Base-by-base conservation (phyloP, 2,113 vertebrate genomes). In the Saimiri boliviensis region DNA sequence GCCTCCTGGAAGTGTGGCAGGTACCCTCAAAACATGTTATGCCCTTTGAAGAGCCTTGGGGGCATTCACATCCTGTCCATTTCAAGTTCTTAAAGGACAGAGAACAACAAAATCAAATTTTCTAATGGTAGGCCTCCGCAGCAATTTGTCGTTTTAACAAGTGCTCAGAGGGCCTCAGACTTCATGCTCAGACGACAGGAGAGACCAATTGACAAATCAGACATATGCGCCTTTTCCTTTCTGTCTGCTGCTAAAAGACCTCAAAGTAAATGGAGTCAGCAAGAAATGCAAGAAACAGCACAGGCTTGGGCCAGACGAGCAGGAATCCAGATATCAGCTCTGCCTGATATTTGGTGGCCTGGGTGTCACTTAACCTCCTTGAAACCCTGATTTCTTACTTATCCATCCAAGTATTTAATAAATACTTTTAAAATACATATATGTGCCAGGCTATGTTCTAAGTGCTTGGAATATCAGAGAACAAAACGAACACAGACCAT, bases 191-290 rank as follows among this genome's bases (percentile, higher is more conserved):
- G 95, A 87, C 0, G 1, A 79, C 0, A 27, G 49, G 8, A 73
- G 40, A 25, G 45, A 30, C 58, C 93, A 83, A 35, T 17, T 56
- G 76, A 66, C 3, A 25, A 66, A 54, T 45, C 86, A 77, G 84
- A 89, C 49, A 40, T 45, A 16, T 0, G 2, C 9, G n/a, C 84
- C 49, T 81, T 90, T 66, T 80, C 77, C 76, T 77, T 89, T 90
- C 56, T 83, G 52, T 95, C 90, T 92, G 70, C 49, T 45, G 76
- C 80, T 89, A 27, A 89, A 81, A 94, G 76, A 63, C 21, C 40
- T 19, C 76, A 70, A 60, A 81, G 88, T 40, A 60, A 49, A 42
- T 20, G 40, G 32, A 83, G 30, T 58, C 0, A 6, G 5, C 8
- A 17, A 17, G 32, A 6, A 12, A 17, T 7, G 37, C 49, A 81